Base-by-base conservation (phyloP, 2,888 invertebrate species). In the Microctonus brassicae region DNA sequence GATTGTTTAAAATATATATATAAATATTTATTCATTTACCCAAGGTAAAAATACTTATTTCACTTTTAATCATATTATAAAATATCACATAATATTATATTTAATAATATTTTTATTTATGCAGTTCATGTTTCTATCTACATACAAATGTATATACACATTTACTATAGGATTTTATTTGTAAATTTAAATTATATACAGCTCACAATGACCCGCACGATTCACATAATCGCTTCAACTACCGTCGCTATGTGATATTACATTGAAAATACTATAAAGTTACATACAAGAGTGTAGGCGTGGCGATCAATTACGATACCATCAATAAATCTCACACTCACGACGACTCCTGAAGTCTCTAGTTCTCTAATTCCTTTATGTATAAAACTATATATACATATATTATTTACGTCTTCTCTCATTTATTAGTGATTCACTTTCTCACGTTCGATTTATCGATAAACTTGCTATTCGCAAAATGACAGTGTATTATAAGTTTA, bases 271-370 rank as follows among this genome's bases (percentile, higher is more conserved):
- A 17, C 47, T 47, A 17, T 17, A 17, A 47, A 47, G 47, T 47
- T 47, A 39, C 39, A 39, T 47, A 17, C 47, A 47, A 17, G 9
- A 39, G n/a, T n/a, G 39, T 39, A 63, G 71, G 66, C 69, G 69
- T 63, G 69, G 74, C 63, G 47, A 47, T n/a, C 67, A 66, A 74
- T 74, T 72, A 74, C 70, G 69, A 64, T 64, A 33, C 64, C 42
- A 64, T 47, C 64, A 52, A 64, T 64, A 64, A 64, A 64, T 64
- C 53, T 52, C 29, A 47, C 13, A 52, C 53, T 33, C 53, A 53
- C 33, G 64, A 47, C 26, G 36, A 52, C 33, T 47, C 52, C 22
- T 33, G 47, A 29, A 34, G 42, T 63, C 34, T n/a, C n/a, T n/a
- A n/a, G n/a, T n/a, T 61, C 33, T 36, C 39, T 39, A 39, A 39